Base-by-base conservation (phyloP, 2,888 invertebrate species). In the Torymus auratus region DNA sequence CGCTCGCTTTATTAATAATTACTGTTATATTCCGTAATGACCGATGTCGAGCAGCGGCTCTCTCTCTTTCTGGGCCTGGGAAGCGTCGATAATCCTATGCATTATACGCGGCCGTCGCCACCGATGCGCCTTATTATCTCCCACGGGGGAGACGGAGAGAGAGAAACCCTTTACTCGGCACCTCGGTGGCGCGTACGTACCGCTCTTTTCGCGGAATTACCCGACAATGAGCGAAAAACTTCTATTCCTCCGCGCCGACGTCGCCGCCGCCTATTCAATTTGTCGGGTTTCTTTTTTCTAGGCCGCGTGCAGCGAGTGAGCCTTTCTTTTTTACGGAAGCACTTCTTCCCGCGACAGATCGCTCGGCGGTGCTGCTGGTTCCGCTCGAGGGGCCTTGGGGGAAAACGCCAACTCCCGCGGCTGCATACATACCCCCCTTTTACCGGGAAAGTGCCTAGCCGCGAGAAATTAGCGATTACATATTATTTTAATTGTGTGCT, bases 61-160 rank as follows among this genome's bases (percentile, higher is more conserved):
- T 13, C 41, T 55, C 64, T 50, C 65, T n/a, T 17, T 15, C 88
- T 85, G 88, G 86, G 85, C 90, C 88, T 90, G 90, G 90, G 90
- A 91, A 91, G 87, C 86, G 86, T 88, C 90, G 89, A 91, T 91
- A 90, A 91, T 91, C 89, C 87, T 89, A 91, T 89, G 89, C 86
- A 91, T 91, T 91, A 91, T 41, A 52, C 68, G 75, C 62, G 62
- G 23, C 65, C 55, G 79, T 78, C 77, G 82, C 75, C 76, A 77
- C 86, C 87, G 86, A 89, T 87, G 87, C 7, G 41, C 85, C 86
- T 87, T 87, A 88, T 89, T 88, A 88, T 86, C n/a, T 58, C 41
- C 28, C 83, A 81, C 84, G 82, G 82, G 81, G 79, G 56, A 15
- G 55, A 70, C 4, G 13, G 58, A 50, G 60, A 70, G 13, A 58